phyloP scores from a whole-genome alignment of 2,113 vertebrate genomes.

The Thalassoma bifasciatum region DNA sequence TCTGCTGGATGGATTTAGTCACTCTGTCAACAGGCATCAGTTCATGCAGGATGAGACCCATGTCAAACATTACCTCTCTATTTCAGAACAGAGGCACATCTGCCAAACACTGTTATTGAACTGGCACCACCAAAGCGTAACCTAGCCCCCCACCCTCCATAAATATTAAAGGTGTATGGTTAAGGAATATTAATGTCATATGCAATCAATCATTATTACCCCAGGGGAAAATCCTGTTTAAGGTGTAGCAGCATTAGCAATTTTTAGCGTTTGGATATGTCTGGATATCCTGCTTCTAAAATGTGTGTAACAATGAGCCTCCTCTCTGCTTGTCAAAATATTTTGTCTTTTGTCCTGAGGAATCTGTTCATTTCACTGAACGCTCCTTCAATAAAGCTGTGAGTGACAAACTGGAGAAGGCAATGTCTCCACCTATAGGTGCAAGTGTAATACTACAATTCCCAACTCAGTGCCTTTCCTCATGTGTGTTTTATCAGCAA shows the following conservation, averaged over 20 bases:
- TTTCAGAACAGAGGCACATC: slow-evolving; percentile 70
- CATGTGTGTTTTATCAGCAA: not conserved
- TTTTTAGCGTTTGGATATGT: slow-evolving; percentile 78
- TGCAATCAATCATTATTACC: slow-evolving; percentile 82
- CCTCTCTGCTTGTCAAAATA: slow-evolving; percentile 79
- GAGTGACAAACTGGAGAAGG: slow-evolving; percentile 47
- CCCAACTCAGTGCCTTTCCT: not conserved
- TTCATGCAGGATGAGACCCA: slow-evolving; percentile 77
- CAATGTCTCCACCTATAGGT: slow-evolving; percentile 82
- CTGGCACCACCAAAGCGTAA: slow-evolving; percentile 73
- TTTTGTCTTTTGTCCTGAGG: slow-evolving; percentile 79
- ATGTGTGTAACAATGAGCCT: slow-evolving; percentile 76
- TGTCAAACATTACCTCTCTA: slow-evolving; percentile 80
- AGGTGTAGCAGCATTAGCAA: slow-evolving; percentile 80
- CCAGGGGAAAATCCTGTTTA: slow-evolving; percentile 77
- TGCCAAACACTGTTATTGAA: slow-evolving; percentile 81
- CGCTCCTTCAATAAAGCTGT: not conserved
- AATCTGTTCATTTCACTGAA: slow-evolving; percentile 61
- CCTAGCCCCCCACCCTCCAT: slow-evolving; percentile 48
- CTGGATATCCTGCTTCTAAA: slow-evolving; percentile 71
- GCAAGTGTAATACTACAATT: slow-evolving; percentile 23
- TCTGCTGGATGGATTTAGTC: slow-evolving; percentile 82
- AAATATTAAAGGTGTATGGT: slow-evolving; percentile 80
- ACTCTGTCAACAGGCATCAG: slow-evolving; percentile 83
- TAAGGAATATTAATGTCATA: slow-evolving; percentile 84